phyloP scores from a whole-genome alignment of 2,797 vertebrate species.

The Chaetodon trifasciatus region DNA sequence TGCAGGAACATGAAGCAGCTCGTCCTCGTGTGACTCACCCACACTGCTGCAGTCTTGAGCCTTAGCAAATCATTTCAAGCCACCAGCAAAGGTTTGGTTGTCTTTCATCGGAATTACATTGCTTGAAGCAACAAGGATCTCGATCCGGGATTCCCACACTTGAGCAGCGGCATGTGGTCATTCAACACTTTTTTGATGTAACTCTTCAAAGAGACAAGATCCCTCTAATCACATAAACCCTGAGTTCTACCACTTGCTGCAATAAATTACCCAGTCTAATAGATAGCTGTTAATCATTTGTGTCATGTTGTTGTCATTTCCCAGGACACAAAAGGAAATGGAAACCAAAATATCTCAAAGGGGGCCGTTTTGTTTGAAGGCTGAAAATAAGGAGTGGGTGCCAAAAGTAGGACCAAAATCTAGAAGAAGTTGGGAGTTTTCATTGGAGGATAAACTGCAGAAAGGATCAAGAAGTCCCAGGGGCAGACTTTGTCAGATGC shows the following conservation, averaged over 20 bases:
- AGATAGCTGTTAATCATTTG: slow-evolving; percentile 28
- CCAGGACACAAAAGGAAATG: slow-evolving; percentile 3
- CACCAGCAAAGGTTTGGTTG: slow-evolving; percentile 14
- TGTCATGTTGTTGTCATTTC: slow-evolving; percentile 32
- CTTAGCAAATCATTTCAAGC: slow-evolving; percentile 37
- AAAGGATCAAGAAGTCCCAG: slow-evolving; percentile 9
- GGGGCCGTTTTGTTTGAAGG: not conserved
- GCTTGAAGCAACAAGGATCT: slow-evolving; percentile 42
- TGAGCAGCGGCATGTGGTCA: slow-evolving; percentile 41
- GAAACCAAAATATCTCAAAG: slow-evolving; percentile 15
- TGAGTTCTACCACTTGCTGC: slow-evolving; percentile 4
- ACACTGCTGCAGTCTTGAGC: slow-evolving; percentile 5
- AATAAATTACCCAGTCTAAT: slow-evolving; percentile 32
- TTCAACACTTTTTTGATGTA: slow-evolving; percentile 64
- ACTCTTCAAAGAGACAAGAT: slow-evolving; percentile 63
- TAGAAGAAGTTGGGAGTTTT: not conserved
- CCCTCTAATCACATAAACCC: slow-evolving; percentile 65
- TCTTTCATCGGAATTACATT: slow-evolving; percentile 56
- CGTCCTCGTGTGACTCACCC: slow-evolving; percentile 60
- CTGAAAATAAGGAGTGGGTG: not conserved
- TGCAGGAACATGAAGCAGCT: slow-evolving; percentile 66
- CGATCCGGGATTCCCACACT: slow-evolving; percentile 51
- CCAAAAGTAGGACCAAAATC: not conserved
- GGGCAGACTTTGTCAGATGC: slow-evolving; percentile 41
- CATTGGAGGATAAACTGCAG: slow-evolving; percentile 2